Conservation (phyloP, 2,113 vertebrate genomes). For the Tragulus kanchil region DNA sequence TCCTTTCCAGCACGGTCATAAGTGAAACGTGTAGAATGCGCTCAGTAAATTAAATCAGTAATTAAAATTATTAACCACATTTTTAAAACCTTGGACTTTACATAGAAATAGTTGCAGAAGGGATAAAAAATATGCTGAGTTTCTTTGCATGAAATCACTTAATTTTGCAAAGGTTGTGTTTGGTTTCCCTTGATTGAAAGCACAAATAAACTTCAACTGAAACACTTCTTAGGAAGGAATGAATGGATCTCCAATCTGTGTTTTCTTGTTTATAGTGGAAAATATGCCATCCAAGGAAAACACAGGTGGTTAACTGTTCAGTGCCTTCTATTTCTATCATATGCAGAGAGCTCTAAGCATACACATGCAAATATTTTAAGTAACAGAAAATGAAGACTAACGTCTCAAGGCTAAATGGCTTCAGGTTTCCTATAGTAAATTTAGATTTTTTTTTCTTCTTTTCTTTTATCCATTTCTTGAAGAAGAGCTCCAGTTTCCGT, state of each 20-base stretch:
- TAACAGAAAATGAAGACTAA: slow-evolving; percentile 59
- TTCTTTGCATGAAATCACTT: neutral
- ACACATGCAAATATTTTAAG: slow-evolving; percentile 58
- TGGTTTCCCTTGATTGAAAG: slow-evolving; percentile 59
- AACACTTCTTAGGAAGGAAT: slow-evolving; percentile 47
- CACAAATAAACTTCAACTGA: slow-evolving; percentile 54
- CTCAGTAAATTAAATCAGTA: neutral
- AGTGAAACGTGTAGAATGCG: neutral
- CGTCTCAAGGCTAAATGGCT: slow-evolving; percentile 43
- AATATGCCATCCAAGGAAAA: slow-evolving; percentile 67
- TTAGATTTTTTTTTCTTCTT: neutral
- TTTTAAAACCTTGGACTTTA: neutral
- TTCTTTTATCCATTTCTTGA: neutral
- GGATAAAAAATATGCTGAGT: neutral
- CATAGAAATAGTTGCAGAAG: slow-evolving; percentile 22
- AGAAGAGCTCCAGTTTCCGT: neutral
- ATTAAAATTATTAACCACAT: neutral
- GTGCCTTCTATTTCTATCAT: slow-evolving; percentile 71
- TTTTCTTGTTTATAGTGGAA: slow-evolving; percentile 74
- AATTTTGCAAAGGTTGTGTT: slow-evolving; percentile 40
- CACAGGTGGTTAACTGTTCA: slow-evolving; percentile 62
- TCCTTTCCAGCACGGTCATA: neutral
- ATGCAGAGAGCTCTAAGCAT: neutral
- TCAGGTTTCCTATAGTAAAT: slow-evolving; percentile 37
- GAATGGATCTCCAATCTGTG: slow-evolving; percentile 76